Evolutionary conservation across 2,888 invertebrate species (phyloP).

Genomic region (Tetanocera ferruginea): DNA sequence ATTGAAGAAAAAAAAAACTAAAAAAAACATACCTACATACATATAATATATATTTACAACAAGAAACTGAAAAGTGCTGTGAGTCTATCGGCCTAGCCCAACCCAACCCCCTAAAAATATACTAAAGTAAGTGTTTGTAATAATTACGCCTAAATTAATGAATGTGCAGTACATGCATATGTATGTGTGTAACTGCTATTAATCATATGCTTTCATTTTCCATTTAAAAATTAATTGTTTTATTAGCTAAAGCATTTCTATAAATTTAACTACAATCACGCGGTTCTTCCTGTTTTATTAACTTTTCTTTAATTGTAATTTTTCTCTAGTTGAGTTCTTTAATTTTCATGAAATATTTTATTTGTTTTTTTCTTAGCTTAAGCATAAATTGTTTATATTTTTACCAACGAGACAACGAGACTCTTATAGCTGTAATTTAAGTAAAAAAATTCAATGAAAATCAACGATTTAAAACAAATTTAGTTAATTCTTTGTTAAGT

Average conservation of each 20-base stretch:
- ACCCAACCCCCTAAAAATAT: slow-evolving; percentile 2
- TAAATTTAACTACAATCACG: slow-evolving; percentile 49
- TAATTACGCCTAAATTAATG: not conserved
- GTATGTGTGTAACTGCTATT: not conserved
- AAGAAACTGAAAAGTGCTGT: slow-evolving; percentile 58
- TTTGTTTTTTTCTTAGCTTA: slow-evolving; percentile 28
- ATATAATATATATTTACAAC: slow-evolving; percentile 39
- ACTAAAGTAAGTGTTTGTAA: not conserved
- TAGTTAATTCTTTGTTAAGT: slow-evolving; percentile 38
- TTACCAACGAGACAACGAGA: slow-evolving; percentile 57
- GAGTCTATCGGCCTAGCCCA: slow-evolving; percentile 60
- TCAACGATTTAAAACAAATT: slow-evolving; percentile 32
- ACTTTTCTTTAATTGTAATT: slow-evolving; percentile 3
- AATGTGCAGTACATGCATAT: not conserved
- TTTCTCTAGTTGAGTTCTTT: slow-evolving; percentile 2
- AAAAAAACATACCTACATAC: slow-evolving; percentile 27
- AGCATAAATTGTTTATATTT: slow-evolving; percentile 41
- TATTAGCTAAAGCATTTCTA: slow-evolving; percentile 20
- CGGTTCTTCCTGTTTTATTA: slow-evolving; percentile 57
- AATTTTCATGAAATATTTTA: slow-evolving; percentile 31
- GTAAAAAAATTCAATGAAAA: slow-evolving; percentile 8
- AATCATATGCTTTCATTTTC: not conserved
- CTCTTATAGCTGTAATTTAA: slow-evolving; percentile 47
- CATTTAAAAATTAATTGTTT: slow-evolving; percentile 2
- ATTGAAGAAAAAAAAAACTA: slow-evolving; percentile 31